A percentile compares a stretch with the other conserved stretches of the same genome.
phyloP scores from a whole-genome alignment of 92 coral and sea anemone genomes.

The Phenganax stokvisi region DNA sequence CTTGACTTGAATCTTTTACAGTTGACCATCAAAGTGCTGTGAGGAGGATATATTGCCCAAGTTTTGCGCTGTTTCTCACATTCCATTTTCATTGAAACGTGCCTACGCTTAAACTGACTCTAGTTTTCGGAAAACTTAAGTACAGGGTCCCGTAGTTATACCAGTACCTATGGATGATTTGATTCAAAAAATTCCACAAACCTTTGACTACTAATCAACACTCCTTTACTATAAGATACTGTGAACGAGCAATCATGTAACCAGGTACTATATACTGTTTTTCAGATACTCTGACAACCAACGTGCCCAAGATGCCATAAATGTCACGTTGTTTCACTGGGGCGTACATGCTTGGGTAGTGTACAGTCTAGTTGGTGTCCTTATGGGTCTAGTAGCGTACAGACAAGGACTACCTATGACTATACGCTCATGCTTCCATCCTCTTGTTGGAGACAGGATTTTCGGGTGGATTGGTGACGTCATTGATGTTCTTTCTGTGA shows the following conservation, averaged over 20 bases:
- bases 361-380: constrained; percentile 78
- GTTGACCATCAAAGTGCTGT: too few relatives aligned
- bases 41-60: too few relatives aligned
- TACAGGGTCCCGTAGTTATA: too few relatives aligned
- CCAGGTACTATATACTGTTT: not conserved
- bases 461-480: constrained; percentile 74
- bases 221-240: too few relatives aligned
- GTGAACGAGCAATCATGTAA: not conserved
- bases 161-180: too few relatives aligned
- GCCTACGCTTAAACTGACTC: too few relatives aligned
- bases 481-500: constrained; percentile 72
- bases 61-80: too few relatives aligned
- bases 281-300: constrained; percentile 75
- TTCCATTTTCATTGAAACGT: too few relatives aligned
- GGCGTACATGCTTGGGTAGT: constrained; percentile 93
- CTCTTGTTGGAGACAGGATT: constrained; percentile 74
- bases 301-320: constrained; percentile 80
- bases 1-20: too few relatives aligned
- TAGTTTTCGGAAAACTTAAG: too few relatives aligned
- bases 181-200: too few relatives aligned
- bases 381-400: constrained; percentile 68
- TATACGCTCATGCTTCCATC: constrained; percentile 81
- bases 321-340: constrained; percentile 88
- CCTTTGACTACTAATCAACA: too few relatives aligned
- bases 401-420: constrained; percentile 82